Evolutionary conservation across 2,888 invertebrate genomes (phyloP), one percentile per base, ranked within the genome.

Genomic region (Andrena minutula): DNA sequence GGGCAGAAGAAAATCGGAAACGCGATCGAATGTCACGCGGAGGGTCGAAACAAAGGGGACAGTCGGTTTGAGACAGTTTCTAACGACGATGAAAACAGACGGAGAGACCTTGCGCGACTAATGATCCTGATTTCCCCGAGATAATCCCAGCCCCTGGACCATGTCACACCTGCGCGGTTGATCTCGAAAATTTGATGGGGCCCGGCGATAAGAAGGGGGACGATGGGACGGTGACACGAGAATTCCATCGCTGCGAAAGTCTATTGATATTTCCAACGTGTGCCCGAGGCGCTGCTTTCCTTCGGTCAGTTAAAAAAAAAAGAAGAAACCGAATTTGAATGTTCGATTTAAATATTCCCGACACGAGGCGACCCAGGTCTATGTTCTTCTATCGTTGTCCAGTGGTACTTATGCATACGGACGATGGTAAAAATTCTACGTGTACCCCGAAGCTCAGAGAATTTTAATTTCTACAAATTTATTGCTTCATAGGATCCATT

Each of bases 61-160:
- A 23, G 61, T 5, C 63, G 30, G 10, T 71, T 81, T 26, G 56
- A 69, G 60, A 68, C 32, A 75, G 60, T 70, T 71, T 69, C 65
- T 73, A 82, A 83, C 73, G 73, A 75, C 8, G 12, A 41, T 49
- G 61, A 68, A 64, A 66, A 60, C 51, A 71, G 35, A 35, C 65
- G 28, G 16, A 41, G 60, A 73, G 56, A 20, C 68, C 35, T 20
- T 20, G 1, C 20, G n/a, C 26, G 30, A 49, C 83, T 82, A 78
- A 83, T 78, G 82, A 82, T 78, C 69, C 56, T 32, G 82, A 82
- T 78, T 75, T 69, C 64, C 41, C 58, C 69, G 53, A 72, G 82
- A 75, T 75, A 82, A 75, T 41, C 20, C 2, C 10, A 23, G 61
- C 23, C 28, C 23, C 7, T 2, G 16, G 61, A 7, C 63, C 28